Evolutionary conservation across 2,888 invertebrate species (phyloP).

Genomic region (Alitta virens): DNA sequence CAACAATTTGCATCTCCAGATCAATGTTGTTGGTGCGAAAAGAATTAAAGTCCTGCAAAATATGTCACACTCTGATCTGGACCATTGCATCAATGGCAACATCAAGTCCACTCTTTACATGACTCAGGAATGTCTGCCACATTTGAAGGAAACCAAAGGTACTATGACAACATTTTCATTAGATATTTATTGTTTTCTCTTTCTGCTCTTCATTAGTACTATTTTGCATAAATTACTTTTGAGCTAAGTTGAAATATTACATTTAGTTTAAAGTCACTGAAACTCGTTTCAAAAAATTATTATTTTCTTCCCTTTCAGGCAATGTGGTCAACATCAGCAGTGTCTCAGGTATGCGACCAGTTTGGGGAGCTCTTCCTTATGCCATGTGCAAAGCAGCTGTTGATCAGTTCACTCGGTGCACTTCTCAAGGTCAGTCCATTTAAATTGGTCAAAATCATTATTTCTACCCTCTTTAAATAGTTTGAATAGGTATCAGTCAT

Average conservation of each 20-base stretch:
- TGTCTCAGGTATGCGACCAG: slow-evolving; percentile 3
- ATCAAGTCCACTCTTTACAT: slow-evolving; percentile 6
- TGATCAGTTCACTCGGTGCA: slow-evolving; percentile 6
- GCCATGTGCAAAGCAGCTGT: slow-evolving; percentile 2
- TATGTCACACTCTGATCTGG: not conserved
- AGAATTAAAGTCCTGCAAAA: slow-evolving; percentile 2
- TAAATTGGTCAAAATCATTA: too few species aligned
- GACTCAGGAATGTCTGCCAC: slow-evolving; percentile 5
- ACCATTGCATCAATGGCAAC: slow-evolving; percentile 4
- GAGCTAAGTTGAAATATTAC: too few species aligned
- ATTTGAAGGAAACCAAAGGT: slow-evolving; percentile 4
- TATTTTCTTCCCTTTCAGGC: not conserved
- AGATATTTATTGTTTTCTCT: too few species aligned
- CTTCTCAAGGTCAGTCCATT: not conserved
- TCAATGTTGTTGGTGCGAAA: slow-evolving; percentile 5
- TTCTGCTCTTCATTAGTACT: too few species aligned
- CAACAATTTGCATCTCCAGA: too few species aligned
- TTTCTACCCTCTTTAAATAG: not conserved
- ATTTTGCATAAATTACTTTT: too few species aligned
- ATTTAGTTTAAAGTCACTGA: too few species aligned
- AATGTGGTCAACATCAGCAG: slow-evolving; percentile 8
- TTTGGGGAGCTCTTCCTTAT: not conserved
- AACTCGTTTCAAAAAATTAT: too few species aligned
- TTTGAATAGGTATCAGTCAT: not conserved
- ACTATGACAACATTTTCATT: too few species aligned